Percentiles rank a stretch among this genome's conserved stretches.
Evolutionary conservation across 2,797 vertebrate genomes (phyloP).

Genomic region (Hydrolagus colliei): DNA sequence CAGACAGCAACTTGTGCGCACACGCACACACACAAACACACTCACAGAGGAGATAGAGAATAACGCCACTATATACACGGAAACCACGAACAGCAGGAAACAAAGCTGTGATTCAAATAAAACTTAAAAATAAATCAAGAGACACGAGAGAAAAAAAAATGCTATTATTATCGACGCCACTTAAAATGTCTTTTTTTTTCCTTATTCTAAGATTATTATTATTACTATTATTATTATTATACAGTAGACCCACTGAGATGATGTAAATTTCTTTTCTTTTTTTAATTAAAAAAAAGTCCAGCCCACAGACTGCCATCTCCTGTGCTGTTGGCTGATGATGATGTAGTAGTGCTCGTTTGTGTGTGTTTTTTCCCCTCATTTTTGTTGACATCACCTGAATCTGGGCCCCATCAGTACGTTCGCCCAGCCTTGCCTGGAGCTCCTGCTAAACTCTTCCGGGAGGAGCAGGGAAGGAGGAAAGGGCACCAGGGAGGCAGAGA

Average conservation of each 20-base stretch:
- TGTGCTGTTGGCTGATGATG: slow-evolving; percentile 58
- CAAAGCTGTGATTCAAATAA: slow-evolving; percentile 52
- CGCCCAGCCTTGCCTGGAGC: slow-evolving; percentile 84
- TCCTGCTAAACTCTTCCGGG: slow-evolving; percentile 81
- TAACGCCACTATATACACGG: slow-evolving; percentile 55
- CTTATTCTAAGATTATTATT: slow-evolving; percentile 45
- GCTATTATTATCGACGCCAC: slow-evolving; percentile 73
- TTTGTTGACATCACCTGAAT: slow-evolving; percentile 84
- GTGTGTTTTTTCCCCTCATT: slow-evolving; percentile 44
- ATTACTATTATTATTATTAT: slow-evolving; percentile 61
- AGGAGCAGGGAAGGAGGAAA: slow-evolving; percentile 35
- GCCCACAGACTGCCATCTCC: slow-evolving; percentile 71
- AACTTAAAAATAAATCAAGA: slow-evolving; percentile 57
- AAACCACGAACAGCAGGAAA: slow-evolving; percentile 50
- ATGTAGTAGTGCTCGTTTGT: slow-evolving; percentile 72
- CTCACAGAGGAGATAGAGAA: slow-evolving; percentile 29
- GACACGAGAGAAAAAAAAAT: slow-evolving; percentile 67
- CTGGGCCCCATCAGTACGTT: slow-evolving; percentile 88
- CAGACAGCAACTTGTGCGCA: not conserved
- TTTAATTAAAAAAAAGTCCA: slow-evolving; percentile 58
- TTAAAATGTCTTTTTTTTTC: slow-evolving; percentile 70
- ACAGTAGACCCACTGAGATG: slow-evolving; percentile 95
- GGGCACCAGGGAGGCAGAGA: slow-evolving; percentile 30
- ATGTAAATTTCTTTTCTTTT: slow-evolving; percentile 56
- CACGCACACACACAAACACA: not conserved